Evolutionary conservation across 2,113 vertebrate species (phyloP).

Genomic region (Harpagus bidentatus): DNA sequence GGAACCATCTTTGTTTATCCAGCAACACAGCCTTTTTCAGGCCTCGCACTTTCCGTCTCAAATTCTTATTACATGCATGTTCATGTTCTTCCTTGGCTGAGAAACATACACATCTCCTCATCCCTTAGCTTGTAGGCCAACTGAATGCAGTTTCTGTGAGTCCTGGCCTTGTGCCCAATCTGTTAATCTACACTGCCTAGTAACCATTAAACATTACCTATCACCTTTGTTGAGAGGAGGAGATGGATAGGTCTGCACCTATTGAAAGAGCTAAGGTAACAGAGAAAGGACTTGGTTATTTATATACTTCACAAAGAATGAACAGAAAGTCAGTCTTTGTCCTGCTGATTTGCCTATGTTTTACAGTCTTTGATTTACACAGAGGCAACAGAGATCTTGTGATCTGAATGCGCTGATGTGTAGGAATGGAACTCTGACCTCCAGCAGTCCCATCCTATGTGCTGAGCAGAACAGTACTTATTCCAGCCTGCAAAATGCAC

Average conservation of each 20-base stretch:
- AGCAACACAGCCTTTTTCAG: neutral
- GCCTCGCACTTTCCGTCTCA: neutral
- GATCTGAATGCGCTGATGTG: neutral
- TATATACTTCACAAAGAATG: neutral
- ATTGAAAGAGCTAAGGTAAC: neutral
- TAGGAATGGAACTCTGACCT: slow-evolving; percentile 18
- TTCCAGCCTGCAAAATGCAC: neutral
- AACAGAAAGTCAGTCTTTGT: neutral
- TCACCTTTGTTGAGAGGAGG: neutral
- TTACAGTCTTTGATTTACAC: neutral
- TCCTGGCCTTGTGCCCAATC: neutral
- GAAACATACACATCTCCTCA: neutral
- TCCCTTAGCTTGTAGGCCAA: neutral
- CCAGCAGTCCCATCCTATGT: neutral
- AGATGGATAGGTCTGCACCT: neutral
- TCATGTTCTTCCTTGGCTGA: neutral
- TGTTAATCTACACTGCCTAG: neutral
- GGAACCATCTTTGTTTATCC: neutral
- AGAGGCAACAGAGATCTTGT: neutral
- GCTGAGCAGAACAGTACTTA: neutral
- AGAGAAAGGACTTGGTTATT: neutral
- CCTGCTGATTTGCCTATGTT: neutral
- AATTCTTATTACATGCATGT: neutral
- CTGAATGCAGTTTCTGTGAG: neutral
- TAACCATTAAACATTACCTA: neutral